phyloP scores from a whole-genome alignment of 2,888 invertebrate genomes.

The Troides oblongomaculatus region DNA sequence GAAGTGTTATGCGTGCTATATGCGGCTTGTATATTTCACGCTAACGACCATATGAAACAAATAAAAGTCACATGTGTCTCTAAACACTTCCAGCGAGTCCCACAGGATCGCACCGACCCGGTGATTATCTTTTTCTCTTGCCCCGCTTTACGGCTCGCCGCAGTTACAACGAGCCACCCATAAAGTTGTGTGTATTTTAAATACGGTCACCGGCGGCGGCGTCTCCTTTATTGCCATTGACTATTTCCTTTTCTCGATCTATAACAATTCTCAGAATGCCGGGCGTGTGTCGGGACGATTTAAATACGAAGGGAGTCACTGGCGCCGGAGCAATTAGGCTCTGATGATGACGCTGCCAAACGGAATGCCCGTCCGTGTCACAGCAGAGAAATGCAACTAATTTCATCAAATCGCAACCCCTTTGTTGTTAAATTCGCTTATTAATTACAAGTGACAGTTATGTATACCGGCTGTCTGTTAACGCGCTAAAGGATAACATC shows the following conservation, averaged over 20 bases:
- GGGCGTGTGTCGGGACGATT: conserved; percentile 33
- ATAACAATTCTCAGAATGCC: conserved; percentile 24
- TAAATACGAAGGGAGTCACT: conserved; percentile 24
- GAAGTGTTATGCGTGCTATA: too few species aligned
- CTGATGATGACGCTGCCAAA: conserved; percentile 34
- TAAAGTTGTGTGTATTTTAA: conserved; percentile 29
- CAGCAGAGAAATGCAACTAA: conserved; percentile 18
- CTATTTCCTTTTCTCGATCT: conserved; percentile 24
- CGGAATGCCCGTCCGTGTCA: conserved; percentile 33
- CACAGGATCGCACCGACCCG: conserved; percentile 13
- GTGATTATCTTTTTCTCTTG: conserved; percentile 20
- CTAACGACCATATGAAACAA: conserved; percentile 14
- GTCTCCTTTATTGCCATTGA: conserved; percentile 21
- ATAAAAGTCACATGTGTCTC: conserved; percentile 24
- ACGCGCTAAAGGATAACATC: too few species aligned
- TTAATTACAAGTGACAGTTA: conserved; percentile 4
- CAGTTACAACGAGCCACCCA: conserved; percentile 27
- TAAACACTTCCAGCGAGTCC: conserved; percentile 21
- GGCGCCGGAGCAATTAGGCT: conserved; percentile 42
- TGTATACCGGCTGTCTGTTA: neutral
- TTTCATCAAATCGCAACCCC: conserved; percentile 1
- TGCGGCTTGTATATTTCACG: neutral
- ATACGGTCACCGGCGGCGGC: conserved; percentile 18
- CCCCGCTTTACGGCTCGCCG: conserved; percentile 19
- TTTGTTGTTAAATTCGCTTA: neutral